Percentiles rank a stretch among this genome's conserved stretches.
phyloP scores from a whole-genome alignment of 2,113 vertebrate genomes.

The Bufo gargarizans region DNA sequence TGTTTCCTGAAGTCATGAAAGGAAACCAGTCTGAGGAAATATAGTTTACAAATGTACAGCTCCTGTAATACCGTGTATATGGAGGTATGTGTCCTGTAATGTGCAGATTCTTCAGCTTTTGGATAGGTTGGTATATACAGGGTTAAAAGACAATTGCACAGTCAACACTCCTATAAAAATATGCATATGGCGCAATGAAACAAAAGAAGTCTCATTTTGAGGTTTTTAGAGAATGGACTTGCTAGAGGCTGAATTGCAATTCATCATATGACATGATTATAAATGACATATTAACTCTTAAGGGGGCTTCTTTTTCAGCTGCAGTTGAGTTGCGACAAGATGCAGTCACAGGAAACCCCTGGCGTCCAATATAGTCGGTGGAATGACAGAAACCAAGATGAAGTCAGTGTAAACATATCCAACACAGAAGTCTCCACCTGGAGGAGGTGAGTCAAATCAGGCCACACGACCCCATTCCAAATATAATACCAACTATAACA shows the following conservation, averaged over 20 bases:
- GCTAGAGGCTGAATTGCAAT: background rate
- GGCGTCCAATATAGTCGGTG: constrained; percentile 77
- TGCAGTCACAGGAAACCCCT: constrained; percentile 69
- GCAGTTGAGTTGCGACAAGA: constrained; percentile 49
- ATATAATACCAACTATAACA: background rate
- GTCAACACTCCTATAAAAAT: background rate
- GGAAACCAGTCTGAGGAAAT: background rate
- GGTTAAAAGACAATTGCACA: background rate
- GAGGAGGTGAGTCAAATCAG: constrained; percentile 68
- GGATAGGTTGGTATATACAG: background rate
- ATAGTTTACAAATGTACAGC: background rate
- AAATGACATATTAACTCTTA: background rate
- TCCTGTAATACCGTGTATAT: background rate
- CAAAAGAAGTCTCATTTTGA: background rate
- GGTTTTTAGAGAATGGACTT: background rate
- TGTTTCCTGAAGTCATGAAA: background rate
- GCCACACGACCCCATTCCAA: background rate
- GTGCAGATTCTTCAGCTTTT: background rate
- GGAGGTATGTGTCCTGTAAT: too few relatives aligned
- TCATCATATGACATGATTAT: background rate
- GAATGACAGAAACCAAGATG: constrained; percentile 70
- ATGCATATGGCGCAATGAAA: background rate
- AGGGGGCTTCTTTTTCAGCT: background rate
- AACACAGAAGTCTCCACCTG: constrained; percentile 60
- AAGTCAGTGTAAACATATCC: constrained; percentile 71